Conservation (phyloP, 2,888 invertebrate genomes). For the Entomobrya multifasciata region DNA sequence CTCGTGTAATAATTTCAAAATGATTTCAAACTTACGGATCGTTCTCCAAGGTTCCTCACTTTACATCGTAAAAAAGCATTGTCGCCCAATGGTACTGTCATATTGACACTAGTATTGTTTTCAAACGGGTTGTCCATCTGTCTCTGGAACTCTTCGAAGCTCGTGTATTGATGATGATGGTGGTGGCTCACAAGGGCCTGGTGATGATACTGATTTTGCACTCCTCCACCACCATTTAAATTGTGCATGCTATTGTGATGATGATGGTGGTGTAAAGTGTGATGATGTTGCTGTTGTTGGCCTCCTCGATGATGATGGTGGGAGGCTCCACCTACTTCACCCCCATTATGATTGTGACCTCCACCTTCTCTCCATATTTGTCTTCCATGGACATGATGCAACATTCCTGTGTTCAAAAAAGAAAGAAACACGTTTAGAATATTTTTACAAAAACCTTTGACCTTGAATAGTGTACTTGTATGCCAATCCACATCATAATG, state of each 20-base stretch:
- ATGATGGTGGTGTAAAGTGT: conserved; percentile 31
- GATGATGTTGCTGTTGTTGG: conserved; percentile 45
- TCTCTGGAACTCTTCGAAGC: conserved; percentile 83
- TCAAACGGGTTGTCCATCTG: conserved; percentile 83
- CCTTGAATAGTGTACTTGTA: too few species aligned
- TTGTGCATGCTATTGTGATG: too few species aligned
- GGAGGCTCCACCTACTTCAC: background rate
- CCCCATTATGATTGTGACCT: conserved; percentile 2
- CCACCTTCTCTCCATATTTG: conserved; percentile 63
- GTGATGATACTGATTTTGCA: conserved; percentile 40
- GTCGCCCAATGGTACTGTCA: conserved; percentile 89
- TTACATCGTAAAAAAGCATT: conserved; percentile 90
- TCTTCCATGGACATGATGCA: conserved; percentile 77
- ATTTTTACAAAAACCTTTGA: too few species aligned
- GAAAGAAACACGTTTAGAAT: background rate
- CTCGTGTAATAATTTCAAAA: too few species aligned
- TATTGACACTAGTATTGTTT: conserved; percentile 89
- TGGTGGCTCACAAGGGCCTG: conserved; percentile 47
- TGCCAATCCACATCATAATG: too few species aligned
- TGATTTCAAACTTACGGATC: conserved; percentile 86
- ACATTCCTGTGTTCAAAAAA: conserved; percentile 74
- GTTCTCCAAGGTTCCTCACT: conserved; percentile 88
- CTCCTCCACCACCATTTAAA: background rate
- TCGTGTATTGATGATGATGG: conserved; percentile 80
- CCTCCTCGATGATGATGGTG: conserved; percentile 35